Evolutionary conservation across 2,797 vertebrate genomes (phyloP), one percentile per base, ranked within the genome.

Genomic region (Malacoraja senta): DNA sequence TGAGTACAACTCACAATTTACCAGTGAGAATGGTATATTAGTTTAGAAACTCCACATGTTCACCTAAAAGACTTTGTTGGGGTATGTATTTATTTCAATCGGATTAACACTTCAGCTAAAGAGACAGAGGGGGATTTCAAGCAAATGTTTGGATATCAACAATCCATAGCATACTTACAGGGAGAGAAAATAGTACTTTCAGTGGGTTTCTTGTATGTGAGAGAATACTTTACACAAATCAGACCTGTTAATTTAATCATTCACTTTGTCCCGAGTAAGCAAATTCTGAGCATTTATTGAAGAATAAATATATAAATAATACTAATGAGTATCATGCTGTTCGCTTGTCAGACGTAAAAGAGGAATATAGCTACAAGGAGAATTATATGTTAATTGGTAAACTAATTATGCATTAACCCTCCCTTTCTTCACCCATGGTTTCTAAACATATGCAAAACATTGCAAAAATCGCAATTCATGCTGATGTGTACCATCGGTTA

Each of bases 361-460:
- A 35, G 38, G 38, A 26, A 3, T 12, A 29, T 71, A 92, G 65
- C 71, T 92, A 38, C 71, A 92, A 12, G 29, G 44, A 29, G 4
- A 10, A 76, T 76, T 74, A 74, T 9, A 53, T n/a, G 53, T 53
- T 15, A 92, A 38, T 77, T 77, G 74, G 8, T 44, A 80, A 80
- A 35, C 35, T 71, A 74, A 38, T 76, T 53, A 7, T 92, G 38
- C 13, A 17, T 21, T 58, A 71, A 92, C 71, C 71, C 71, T 74
- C 72, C 71, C 90, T 92, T 74, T 76, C 90, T 12, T 38, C 90
- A 92, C 71, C 71, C 38, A 92, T 53, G 71, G 90, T 38, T 71
- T 44, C 65, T 38, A 44, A 92, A 74, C 90, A 92, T 72, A 65
- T 74, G 38, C 35, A 92, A 92, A 92, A 74, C 71, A 92, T 29